Percentiles rank a stretch among this genome's conserved stretches.
phyloP scores from a whole-genome alignment of 2,888 invertebrate species.

The Drosophila pullipes region DNA sequence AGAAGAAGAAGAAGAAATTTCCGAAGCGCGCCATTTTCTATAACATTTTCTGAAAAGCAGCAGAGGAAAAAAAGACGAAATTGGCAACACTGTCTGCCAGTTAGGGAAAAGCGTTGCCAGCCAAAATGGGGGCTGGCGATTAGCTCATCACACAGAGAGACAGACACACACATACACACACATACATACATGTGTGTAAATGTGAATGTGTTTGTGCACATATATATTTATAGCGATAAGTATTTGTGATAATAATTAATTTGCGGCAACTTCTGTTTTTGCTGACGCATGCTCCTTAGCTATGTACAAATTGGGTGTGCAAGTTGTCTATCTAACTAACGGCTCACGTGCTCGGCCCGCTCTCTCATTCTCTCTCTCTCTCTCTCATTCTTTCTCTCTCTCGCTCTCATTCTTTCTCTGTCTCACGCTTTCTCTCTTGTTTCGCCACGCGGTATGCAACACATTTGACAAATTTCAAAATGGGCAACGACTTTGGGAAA shows the following conservation, averaged over 20 bases:
- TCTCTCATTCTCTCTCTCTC: background rate
- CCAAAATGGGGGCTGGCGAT: slow-evolving; percentile 13
- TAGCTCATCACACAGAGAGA: slow-evolving; percentile 14
- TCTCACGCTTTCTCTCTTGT: background rate
- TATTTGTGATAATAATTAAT: slow-evolving; percentile 29
- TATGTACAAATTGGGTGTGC: background rate
- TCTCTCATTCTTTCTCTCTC: background rate
- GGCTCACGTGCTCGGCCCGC: slow-evolving; percentile 44
- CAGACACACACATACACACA: background rate
- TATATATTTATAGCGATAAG: slow-evolving; percentile 30
- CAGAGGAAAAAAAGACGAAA: background rate
- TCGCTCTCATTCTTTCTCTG: background rate
- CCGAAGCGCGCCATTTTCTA: background rate
- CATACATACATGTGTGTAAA: background rate
- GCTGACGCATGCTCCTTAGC: slow-evolving; percentile 25
- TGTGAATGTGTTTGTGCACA: background rate
- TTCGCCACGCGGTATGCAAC: slow-evolving; percentile 48
- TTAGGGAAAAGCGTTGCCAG: background rate
- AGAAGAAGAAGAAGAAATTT: background rate
- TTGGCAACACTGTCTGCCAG: background rate
- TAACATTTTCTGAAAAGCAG: background rate
- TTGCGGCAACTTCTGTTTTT: slow-evolving; percentile 22
- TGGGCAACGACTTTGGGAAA: slow-evolving; percentile 4
- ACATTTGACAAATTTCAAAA: slow-evolving; percentile 20
- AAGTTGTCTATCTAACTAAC: background rate